Evolutionary conservation across 2,113 vertebrate genomes (phyloP).

Genomic region (Corythaeola cristata): DNA sequence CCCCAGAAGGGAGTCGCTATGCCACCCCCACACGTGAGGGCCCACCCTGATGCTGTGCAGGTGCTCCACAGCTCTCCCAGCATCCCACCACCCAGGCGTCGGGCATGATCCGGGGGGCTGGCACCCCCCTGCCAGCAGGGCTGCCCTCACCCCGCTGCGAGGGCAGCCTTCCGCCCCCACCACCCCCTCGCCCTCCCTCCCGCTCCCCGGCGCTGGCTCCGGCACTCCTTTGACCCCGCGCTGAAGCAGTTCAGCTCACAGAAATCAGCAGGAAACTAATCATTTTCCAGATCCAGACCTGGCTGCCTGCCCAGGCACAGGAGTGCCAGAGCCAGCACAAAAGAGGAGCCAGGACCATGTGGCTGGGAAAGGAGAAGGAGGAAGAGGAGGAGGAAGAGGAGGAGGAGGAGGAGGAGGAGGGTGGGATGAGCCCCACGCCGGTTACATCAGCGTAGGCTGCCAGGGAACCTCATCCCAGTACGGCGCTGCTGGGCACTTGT

Average conservation of each 20-base stretch:
- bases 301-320: conserved; percentile 46
- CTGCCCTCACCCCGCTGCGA: rapidly evolving
- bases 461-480: background rate
- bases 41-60: background rate
- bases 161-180: background rate
- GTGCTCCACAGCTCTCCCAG: background rate
- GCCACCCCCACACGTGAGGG: background rate
- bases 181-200: rapidly evolving
- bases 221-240: background rate
- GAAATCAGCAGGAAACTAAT: conserved; percentile 52
- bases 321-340: conserved; percentile 60
- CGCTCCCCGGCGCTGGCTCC: background rate
- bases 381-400: background rate
- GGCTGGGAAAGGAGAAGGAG: conserved; percentile 25
- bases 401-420: background rate
- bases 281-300: conserved; percentile 60
- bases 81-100: background rate
- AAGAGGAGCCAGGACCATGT: conserved; percentile 19
- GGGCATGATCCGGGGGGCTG: rapidly evolving
- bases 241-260: conserved; percentile 9
- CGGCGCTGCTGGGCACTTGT: background rate
- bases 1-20: background rate
- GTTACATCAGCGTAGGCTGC: background rate
- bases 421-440: background rate
- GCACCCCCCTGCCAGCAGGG: background rate